Conservation (phyloP, 2,113 vertebrate genomes). For the Eubucco bourcierii region DNA sequence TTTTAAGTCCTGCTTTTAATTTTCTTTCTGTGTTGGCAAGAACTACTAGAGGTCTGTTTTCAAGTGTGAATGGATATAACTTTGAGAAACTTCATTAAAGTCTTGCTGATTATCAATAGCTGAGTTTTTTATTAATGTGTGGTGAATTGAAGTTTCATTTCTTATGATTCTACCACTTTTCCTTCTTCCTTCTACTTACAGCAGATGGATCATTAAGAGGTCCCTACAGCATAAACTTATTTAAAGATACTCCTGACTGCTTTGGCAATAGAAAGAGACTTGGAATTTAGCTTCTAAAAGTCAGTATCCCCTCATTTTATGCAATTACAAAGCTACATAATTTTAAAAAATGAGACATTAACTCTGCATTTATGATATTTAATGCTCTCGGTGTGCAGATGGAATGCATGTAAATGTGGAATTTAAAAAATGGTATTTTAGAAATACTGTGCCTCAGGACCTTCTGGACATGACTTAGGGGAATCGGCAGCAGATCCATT, state of each 20-base stretch:
- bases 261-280: constrained; percentile 58
- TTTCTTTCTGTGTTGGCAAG: background rate
- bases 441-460: constrained; percentile 46
- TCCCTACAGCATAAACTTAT: constrained; percentile 53
- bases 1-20: background rate
- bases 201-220: constrained; percentile 54
- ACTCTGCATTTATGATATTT: constrained; percentile 68
- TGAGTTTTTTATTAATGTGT: constrained; percentile 1
- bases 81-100: background rate
- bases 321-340: constrained; percentile 64
- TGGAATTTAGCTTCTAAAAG: constrained; percentile 67
- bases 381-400: constrained; percentile 60
- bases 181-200: background rate
- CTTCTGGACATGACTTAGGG: constrained; percentile 65
- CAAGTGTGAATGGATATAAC: background rate
- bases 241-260: constrained; percentile 58
- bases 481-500: constrained; percentile 58
- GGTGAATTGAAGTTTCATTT: background rate
- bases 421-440: constrained; percentile 70
- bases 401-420: constrained; percentile 72
- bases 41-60: background rate
- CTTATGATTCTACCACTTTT: background rate
- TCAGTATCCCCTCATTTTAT: constrained; percentile 57
- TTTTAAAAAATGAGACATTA: constrained; percentile 72
- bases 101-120: background rate